Evolutionary conservation across 2,888 invertebrate genomes (phyloP).

Genomic region (Heliconius aoede): DNA sequence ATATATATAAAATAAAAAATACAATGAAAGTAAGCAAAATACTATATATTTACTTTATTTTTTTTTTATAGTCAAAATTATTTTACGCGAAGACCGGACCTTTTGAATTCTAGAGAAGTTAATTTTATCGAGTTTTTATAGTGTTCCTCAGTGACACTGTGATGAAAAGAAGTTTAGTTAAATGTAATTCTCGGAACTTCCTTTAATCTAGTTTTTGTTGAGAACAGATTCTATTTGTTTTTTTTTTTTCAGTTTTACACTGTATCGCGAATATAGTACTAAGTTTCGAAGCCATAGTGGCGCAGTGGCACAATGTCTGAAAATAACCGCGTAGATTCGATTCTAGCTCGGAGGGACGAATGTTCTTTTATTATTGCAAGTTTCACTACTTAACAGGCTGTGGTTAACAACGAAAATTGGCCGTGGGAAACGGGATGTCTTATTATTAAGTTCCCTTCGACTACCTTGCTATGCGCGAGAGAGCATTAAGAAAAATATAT

Average conservation of each 20-base stretch:
- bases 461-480: background rate
- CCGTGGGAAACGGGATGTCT: background rate
- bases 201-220: constrained; percentile 1
- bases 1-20: constrained; percentile 13
- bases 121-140: constrained; percentile 30
- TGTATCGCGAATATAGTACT: background rate
- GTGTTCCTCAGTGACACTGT: constrained; percentile 19
- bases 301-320: background rate
- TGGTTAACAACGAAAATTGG: background rate
- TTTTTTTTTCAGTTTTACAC: background rate
- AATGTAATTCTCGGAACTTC: background rate
- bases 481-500: no score
- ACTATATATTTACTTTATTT: constrained; percentile 19
- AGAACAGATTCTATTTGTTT: background rate
- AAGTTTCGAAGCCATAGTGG: background rate
- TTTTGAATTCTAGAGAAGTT: constrained; percentile 29
- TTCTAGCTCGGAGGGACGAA: background rate
- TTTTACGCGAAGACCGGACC: constrained; percentile 6
- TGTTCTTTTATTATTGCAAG: background rate
- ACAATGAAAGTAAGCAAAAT: background rate
- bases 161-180: background rate
- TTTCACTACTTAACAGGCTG: background rate
- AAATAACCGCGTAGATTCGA: background rate
- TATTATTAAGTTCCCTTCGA: background rate
- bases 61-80: background rate